Percentiles rank a stretch among this genome's conserved stretches.
phyloP scores from a whole-genome alignment of 2,888 invertebrate species.

The Pimpla rufipes region DNA sequence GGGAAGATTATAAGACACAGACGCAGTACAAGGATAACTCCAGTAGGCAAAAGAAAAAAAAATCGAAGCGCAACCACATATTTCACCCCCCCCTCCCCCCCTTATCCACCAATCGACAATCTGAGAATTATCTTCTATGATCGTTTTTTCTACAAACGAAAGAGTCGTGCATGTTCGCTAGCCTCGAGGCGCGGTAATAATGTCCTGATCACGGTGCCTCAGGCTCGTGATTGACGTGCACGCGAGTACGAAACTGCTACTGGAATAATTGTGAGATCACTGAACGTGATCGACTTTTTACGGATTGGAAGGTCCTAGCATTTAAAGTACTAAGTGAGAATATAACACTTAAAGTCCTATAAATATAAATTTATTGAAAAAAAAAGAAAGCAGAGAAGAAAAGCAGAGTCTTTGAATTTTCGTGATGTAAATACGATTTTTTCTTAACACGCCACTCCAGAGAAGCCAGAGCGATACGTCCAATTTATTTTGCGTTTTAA shows the following conservation, averaged over 20 bases:
- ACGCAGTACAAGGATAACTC: conserved; percentile 51
- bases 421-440: conserved; percentile 54
- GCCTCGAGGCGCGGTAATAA: conserved; percentile 27
- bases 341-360: conserved; percentile 56
- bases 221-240: background rate
- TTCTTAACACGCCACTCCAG: conserved; percentile 22
- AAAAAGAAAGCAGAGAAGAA: conserved; percentile 1
- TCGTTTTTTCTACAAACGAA: conserved; percentile 74
- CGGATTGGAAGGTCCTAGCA: conserved; percentile 39
- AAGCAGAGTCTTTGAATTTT: conserved; percentile 38
- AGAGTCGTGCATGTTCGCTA: conserved; percentile 27
- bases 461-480: conserved; percentile 60
- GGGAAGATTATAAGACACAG: conserved; percentile 48
- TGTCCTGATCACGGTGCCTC: conserved; percentile 25
- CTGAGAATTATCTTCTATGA: conserved; percentile 70
- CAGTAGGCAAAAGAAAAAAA: conserved; percentile 50
- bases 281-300: conserved; percentile 53
- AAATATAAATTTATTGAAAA: conserved; percentile 12
- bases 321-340: conserved; percentile 56
- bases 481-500: conserved; percentile 51
- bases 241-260: conserved; percentile 35
- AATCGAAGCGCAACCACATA: conserved; percentile 50
- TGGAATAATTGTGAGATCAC: conserved; percentile 46
- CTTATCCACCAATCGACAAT: conserved; percentile 71
- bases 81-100: conserved; percentile 30